Evolutionary conservation across 2,888 invertebrate species (phyloP).

Genomic region (Thelaira solivaga): DNA sequence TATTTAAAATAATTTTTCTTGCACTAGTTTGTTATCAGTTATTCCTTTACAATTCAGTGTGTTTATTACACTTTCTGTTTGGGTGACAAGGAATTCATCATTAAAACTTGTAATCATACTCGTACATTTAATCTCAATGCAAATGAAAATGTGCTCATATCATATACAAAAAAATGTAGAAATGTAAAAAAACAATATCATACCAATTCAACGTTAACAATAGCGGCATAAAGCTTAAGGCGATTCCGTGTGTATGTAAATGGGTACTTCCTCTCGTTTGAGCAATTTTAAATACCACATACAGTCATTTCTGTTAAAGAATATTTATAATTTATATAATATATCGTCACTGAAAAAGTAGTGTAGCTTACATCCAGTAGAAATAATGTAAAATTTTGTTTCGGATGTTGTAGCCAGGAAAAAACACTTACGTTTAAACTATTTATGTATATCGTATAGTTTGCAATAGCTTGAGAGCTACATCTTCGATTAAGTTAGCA

Average conservation of each 20-base stretch:
- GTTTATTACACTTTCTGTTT: slow-evolving; percentile 1
- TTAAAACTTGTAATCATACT: slow-evolving; percentile 54
- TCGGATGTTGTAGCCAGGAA: too few relatives aligned
- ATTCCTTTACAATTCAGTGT: background rate
- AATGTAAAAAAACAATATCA: slow-evolving; percentile 12
- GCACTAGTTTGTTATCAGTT: background rate
- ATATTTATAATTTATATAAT: background rate
- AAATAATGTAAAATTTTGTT: too few relatives aligned
- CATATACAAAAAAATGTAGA: background rate
- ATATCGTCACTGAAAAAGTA: too few relatives aligned
- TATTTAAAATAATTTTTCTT: background rate
- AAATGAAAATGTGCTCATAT: slow-evolving; percentile 15
- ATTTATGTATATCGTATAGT: too few relatives aligned
- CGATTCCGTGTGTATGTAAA: slow-evolving; percentile 14
- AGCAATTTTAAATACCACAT: background rate
- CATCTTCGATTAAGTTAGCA: too few relatives aligned
- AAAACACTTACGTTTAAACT: too few relatives aligned
- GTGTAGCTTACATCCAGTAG: too few relatives aligned
- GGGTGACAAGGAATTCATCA: slow-evolving; percentile 50
- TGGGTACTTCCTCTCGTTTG: background rate
- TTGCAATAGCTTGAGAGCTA: too few relatives aligned
- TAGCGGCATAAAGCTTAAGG: slow-evolving; percentile 19
- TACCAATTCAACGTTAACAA: background rate
- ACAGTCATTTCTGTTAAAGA: background rate
- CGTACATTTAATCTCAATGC: slow-evolving; percentile 48